Evolutionary conservation across 35 echinoderm and acorn worm genomes (phyloP).

Genomic region (Apostichopus japonicus): DNA sequence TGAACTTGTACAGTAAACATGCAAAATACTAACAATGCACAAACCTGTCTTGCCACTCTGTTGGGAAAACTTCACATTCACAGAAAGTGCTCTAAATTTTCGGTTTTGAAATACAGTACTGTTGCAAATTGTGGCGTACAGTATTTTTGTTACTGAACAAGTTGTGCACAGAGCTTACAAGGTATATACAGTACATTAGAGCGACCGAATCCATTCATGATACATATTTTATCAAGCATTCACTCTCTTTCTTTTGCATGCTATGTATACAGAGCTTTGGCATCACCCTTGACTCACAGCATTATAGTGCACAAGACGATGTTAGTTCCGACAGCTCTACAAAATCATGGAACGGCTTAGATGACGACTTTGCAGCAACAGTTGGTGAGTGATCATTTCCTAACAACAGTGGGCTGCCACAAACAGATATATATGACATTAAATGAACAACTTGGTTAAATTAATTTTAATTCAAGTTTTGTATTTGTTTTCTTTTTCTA

Average conservation of each 20-base stretch:
- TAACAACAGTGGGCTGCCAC: too few species aligned
- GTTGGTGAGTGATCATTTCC: not conserved
- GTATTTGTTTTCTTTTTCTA: too few species aligned
- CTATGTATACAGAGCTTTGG: slow-evolving; percentile 18
- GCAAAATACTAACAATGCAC: too few species aligned
- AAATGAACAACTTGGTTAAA: too few species aligned
- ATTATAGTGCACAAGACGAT: slow-evolving; percentile 1
- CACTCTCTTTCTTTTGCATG: not conserved
- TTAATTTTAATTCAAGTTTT: too few species aligned
- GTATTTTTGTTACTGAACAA: too few species aligned
- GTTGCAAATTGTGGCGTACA: not conserved
- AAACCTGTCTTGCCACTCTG: too few species aligned
- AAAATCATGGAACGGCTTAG: slow-evolving; percentile 42
- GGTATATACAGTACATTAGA: not conserved
- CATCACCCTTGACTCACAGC: slow-evolving; percentile 26
- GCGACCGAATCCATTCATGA: too few species aligned
- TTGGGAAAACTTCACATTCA: too few species aligned
- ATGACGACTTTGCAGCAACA: slow-evolving; percentile 30
- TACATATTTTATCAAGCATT: not conserved
- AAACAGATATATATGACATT: too few species aligned
- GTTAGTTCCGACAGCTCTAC: slow-evolving; percentile 32
- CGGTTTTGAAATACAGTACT: not conserved
- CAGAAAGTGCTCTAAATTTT: too few species aligned
- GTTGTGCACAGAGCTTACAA: not conserved
- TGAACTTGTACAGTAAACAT: too few species aligned